These are phyloP conservation scores for Orientallactaga bullata DNA, from an alignment of 2,113 vertebrate species.

Conservation along the genomic window DNA sequence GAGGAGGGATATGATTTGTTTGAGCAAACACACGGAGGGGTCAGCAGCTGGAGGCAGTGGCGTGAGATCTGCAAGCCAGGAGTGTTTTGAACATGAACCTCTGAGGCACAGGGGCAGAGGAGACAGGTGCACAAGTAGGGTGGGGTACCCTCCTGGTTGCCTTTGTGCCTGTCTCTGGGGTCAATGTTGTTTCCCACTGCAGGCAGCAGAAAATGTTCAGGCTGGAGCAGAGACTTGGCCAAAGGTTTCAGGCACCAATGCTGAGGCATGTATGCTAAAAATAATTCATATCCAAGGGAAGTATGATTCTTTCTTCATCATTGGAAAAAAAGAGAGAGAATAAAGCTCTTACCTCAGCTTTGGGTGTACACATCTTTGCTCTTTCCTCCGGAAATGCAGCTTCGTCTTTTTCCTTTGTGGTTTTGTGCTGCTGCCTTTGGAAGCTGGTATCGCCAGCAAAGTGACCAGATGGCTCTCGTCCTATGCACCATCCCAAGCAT, in stretches of 20 bases:
- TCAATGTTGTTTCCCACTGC: not conserved
- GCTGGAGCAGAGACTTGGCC: not conserved
- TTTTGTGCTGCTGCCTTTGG: slow-evolving; percentile 56
- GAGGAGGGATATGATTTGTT: not conserved
- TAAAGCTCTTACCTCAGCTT: slow-evolving; percentile 70
- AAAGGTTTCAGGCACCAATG: not conserved
- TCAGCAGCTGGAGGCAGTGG: not conserved
- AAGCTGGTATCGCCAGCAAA: slow-evolving; percentile 45
- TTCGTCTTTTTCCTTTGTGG: slow-evolving; percentile 73
- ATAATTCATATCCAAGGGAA: slow-evolving; percentile 69
- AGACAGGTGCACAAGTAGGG: too few species aligned
- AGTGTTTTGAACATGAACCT: not conserved
- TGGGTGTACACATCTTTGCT: slow-evolving; percentile 46
- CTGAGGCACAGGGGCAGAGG: not conserved
- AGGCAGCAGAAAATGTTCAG: not conserved
- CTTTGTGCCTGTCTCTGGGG: accelerated
- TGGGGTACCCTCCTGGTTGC: too few species aligned
- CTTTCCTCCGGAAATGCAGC: slow-evolving; percentile 67
- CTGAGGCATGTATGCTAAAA: slow-evolving; percentile 66
- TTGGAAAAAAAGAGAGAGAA: slow-evolving; percentile 31
- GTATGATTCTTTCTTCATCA: slow-evolving; percentile 68
- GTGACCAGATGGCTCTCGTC: slow-evolving; percentile 59
- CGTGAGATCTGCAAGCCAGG: not conserved
- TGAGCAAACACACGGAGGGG: not conserved
- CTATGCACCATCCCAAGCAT: not conserved